Percentiles rank a stretch among this genome's conserved stretches.
Evolutionary conservation across 1,140 invertebrate genomes (phyloP).

Genomic region (Polypedilum vanderplanki): DNA sequence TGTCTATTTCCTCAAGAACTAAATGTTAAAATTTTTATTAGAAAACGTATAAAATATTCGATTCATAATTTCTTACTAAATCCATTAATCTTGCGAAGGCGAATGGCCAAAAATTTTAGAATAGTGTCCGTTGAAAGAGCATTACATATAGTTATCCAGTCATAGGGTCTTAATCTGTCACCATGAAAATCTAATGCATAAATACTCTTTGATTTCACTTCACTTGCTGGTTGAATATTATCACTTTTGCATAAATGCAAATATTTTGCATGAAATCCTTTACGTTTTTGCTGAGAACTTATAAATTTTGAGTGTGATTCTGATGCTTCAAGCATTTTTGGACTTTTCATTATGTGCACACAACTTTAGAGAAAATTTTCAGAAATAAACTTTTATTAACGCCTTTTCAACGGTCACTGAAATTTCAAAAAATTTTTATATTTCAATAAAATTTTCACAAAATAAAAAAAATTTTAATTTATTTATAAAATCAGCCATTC

Average conservation of each 20-base stretch:
- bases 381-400: too few species aligned
- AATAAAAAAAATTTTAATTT: too few species aligned
- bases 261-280: slow-evolving; percentile 40
- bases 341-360: too few species aligned
- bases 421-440: too few species aligned
- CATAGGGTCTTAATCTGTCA: slow-evolving; percentile 54
- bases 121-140: slow-evolving; percentile 52
- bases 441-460: too few species aligned
- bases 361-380: too few species aligned
- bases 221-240: slow-evolving; percentile 37
- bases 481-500: background rate
- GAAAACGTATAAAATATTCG: background rate
- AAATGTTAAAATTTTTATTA: background rate
- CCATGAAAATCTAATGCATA: slow-evolving; percentile 50
- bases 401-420: too few species aligned
- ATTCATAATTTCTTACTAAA: slow-evolving; percentile 33
- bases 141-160: slow-evolving; percentile 55
- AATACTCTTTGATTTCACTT: slow-evolving; percentile 42
- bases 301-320: background rate
- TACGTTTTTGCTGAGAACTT: background rate
- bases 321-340: background rate
- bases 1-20: slow-evolving; percentile 50
- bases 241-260: slow-evolving; percentile 40
- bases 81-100: slow-evolving; percentile 40
- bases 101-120: slow-evolving; percentile 48